Conservation (phyloP, 2,113 vertebrate species). For the Ailuropoda melanoleuca region DNA sequence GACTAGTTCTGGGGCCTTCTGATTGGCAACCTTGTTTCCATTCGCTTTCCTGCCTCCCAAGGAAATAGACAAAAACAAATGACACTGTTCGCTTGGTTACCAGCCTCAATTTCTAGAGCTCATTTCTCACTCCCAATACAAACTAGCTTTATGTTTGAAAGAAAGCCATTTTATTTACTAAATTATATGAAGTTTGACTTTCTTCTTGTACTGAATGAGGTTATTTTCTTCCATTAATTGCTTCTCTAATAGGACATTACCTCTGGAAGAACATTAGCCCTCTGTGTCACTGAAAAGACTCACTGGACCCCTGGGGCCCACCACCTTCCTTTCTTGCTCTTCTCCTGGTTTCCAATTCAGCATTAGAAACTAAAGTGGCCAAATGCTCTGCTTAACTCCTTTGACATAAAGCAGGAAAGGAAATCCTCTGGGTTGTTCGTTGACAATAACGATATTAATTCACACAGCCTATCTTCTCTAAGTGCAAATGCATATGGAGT, state of each 20-base stretch:
- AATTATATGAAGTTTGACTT: slow-evolving; percentile 30
- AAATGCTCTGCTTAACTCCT: background rate
- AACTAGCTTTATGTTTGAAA: background rate
- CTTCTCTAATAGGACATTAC: background rate
- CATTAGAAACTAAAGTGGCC: background rate
- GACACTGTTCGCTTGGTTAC: background rate
- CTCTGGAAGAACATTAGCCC: background rate
- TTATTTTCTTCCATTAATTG: slow-evolving; percentile 46
- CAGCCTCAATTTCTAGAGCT: background rate
- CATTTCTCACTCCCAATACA: background rate
- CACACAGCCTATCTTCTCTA: background rate
- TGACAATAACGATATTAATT: background rate
- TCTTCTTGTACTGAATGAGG: background rate
- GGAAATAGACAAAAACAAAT: slow-evolving; percentile 8
- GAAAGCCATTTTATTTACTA: slow-evolving; percentile 17
- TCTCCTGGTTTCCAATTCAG: background rate
- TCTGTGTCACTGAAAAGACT: background rate
- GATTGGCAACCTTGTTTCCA: background rate
- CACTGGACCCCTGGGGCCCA: background rate
- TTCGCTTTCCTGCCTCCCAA: background rate
- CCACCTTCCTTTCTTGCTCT: slow-evolving; percentile 11
- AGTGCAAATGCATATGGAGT: background rate
- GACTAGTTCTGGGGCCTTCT: background rate
- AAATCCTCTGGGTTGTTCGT: background rate
- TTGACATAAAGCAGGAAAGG: background rate